Percentiles rank a stretch among this genome's conserved stretches.
Evolutionary conservation across 1,140 invertebrate genomes (phyloP).

Genomic region (Hylaeus volcanicus): DNA sequence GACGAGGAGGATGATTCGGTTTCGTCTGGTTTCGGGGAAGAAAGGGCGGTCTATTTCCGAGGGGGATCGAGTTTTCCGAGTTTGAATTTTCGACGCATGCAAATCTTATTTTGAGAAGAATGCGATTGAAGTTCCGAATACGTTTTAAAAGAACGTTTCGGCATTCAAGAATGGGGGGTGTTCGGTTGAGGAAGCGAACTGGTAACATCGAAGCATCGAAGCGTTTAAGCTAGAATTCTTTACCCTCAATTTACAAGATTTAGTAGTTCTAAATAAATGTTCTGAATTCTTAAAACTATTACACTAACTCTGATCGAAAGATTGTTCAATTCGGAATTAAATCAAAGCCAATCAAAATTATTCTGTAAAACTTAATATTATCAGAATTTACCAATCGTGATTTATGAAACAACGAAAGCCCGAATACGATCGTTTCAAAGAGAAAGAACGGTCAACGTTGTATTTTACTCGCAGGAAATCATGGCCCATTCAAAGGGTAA

Average conservation of each 20-base stretch:
- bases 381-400: too few species aligned
- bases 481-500: background rate
- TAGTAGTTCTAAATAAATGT: too few species aligned
- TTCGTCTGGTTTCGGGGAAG: background rate
- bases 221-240: background rate
- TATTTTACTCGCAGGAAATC: too few species aligned
- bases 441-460: too few species aligned
- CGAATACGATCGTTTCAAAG: too few species aligned
- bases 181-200: background rate
- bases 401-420: too few species aligned
- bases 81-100: background rate
- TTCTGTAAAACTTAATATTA: too few species aligned
- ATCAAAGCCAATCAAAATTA: too few species aligned
- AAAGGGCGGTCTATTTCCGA: background rate
- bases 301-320: too few species aligned
- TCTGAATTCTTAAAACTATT: too few species aligned
- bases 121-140: background rate
- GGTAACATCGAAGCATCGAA: background rate
- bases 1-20: background rate
- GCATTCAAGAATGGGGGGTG: background rate
- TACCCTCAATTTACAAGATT: too few species aligned
- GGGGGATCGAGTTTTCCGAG: slow-evolving; percentile 1
- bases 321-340: too few species aligned
- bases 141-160: background rate
- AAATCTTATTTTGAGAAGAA: slow-evolving; percentile 6